A percentile compares a stretch with the other conserved stretches of the same genome.
Evolutionary conservation across 1,140 invertebrate genomes (phyloP).

Genomic region (Oreohelix idahoensis): DNA sequence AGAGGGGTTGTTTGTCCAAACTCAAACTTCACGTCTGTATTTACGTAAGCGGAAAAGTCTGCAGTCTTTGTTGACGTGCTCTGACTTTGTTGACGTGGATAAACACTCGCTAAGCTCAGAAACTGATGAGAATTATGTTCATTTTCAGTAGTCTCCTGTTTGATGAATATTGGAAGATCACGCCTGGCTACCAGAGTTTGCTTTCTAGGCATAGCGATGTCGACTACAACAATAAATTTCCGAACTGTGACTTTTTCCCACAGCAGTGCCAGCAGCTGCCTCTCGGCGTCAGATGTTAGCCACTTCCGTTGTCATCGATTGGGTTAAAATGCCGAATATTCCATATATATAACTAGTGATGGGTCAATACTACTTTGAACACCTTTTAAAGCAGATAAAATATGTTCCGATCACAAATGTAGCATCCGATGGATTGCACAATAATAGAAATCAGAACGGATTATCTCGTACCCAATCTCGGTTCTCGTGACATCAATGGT

Average conservation of each 20-base stretch:
- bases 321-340: conserved; percentile 39
- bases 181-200: conserved; percentile 53
- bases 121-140: conserved; percentile 55
- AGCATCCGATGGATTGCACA: not conserved
- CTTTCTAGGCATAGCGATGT: conserved; percentile 60
- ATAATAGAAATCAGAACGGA: not conserved
- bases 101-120: conserved; percentile 60
- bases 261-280: conserved; percentile 42
- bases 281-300: conserved; percentile 44
- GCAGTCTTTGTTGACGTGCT: conserved; percentile 34
- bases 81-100: conserved; percentile 30
- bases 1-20: conserved; percentile 12
- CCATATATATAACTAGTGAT: not conserved
- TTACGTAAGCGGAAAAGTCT: conserved; percentile 7
- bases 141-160: conserved; percentile 57
- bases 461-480: conserved; percentile 15
- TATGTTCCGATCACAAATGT: not conserved
- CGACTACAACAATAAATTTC: not conserved
- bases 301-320: conserved; percentile 40
- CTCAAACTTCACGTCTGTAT: conserved; percentile 20
- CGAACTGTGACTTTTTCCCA: conserved; percentile 23
- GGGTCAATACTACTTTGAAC: not conserved
- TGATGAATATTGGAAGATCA: conserved; percentile 56
- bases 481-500: conserved; percentile 26
- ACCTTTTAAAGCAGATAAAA: not conserved